These are phyloP conservation scores for Dendrophyllia cribrosa DNA, from an alignment of 64 coral and sea anemone genomes.

Conservation along the genomic window DNA sequence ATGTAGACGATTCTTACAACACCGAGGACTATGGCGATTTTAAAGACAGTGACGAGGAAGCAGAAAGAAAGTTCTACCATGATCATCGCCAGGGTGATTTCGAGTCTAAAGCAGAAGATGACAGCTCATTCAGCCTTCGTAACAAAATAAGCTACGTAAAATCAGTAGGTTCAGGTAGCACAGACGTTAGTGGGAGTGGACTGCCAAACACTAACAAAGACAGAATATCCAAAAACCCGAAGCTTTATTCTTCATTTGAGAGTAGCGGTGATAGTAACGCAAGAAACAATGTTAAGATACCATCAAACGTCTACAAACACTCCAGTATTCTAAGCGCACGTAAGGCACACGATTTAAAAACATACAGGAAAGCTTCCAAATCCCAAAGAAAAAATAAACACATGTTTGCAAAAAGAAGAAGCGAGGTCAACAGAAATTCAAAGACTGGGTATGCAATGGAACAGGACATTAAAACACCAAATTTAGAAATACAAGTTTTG, in stretches of 20 bases:
- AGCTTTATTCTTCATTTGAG: not conserved
- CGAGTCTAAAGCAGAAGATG: not conserved
- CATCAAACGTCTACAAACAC: not conserved
- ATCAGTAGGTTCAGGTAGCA: not conserved
- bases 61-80: conserved; percentile 54
- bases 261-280: not conserved
- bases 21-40: conserved; percentile 91
- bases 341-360: not conserved
- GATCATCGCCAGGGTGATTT: conserved; percentile 33
- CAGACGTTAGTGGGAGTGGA: not conserved
- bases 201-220: not conserved
- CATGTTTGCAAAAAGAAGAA: not conserved
- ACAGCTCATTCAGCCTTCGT: conserved; percentile 5
- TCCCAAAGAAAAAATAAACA: not conserved
- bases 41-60: conserved; percentile 88
- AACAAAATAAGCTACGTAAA: not conserved
- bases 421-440: not conserved
- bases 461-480: not conserved
- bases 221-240: not conserved
- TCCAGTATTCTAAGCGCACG: not conserved
- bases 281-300: not conserved
- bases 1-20: conserved; percentile 38
- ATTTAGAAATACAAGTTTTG: not conserved
- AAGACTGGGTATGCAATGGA: not conserved
- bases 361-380: not conserved